phyloP scores from a whole-genome alignment of 2,797 vertebrate genomes.

The Periophthalmus magnuspinnatus region DNA sequence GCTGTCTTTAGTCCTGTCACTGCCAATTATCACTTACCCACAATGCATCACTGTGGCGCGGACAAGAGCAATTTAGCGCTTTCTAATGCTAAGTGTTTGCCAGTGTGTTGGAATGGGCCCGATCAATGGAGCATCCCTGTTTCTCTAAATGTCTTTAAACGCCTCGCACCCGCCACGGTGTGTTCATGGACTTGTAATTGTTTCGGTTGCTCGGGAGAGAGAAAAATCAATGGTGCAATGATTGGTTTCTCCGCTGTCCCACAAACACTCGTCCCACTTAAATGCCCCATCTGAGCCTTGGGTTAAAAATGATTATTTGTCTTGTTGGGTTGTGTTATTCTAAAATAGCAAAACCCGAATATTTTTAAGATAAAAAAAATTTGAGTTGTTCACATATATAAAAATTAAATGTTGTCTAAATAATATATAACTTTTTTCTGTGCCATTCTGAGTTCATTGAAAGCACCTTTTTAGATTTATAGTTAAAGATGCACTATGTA shows the following conservation, averaged over 20 bases:
- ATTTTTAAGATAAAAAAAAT: too few species aligned
- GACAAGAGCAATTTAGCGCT: constrained; percentile 52
- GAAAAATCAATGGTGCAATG: constrained; percentile 58
- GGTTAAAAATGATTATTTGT: constrained; percentile 8
- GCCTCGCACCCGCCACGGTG: constrained; percentile 12
- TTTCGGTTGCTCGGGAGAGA: constrained; percentile 52
- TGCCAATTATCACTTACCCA: constrained; percentile 37
- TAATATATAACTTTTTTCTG: too few species aligned
- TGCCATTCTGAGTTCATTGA: too few species aligned
- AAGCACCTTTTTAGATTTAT: too few species aligned
- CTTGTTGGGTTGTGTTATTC: background rate
- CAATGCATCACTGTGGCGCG: constrained; percentile 26
- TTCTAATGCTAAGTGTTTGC: constrained; percentile 65
- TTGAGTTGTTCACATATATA: too few species aligned
- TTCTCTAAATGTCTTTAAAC: constrained; percentile 58
- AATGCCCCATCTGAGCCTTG: constrained; percentile 27
- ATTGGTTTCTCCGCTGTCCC: constrained; percentile 41
- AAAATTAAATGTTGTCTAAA: too few species aligned
- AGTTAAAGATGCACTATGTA: too few species aligned
- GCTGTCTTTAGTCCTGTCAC: constrained; percentile 11
- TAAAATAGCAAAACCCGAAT: too few species aligned
- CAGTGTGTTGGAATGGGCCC: constrained; percentile 40
- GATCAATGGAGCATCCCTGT: constrained; percentile 55
- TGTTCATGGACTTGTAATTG: constrained; percentile 53
- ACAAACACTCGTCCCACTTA: constrained; percentile 12